Base-by-base conservation (phyloP, 2,113 vertebrate species). In the Sinocyclocheilus anophthalmus region DNA sequence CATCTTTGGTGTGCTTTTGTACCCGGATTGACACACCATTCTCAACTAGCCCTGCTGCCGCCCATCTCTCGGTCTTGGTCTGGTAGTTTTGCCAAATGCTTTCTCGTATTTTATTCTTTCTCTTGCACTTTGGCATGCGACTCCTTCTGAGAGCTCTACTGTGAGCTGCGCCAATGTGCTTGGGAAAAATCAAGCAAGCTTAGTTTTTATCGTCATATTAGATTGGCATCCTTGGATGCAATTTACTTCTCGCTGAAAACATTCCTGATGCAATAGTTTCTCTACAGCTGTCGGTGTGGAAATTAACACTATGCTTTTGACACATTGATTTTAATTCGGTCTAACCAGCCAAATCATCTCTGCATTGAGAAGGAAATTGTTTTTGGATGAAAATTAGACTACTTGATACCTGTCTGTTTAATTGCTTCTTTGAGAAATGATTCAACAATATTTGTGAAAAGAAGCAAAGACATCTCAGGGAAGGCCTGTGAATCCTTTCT, bases 291-390 rank as follows among this genome's bases (percentile, higher is more conserved):
- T 67, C 7, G 2, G 14, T 67, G 80, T 81, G 80, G 10, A 83
- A 83, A 83, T 70, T 55, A 83, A 67, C 53, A 53, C 57, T 63
- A 10, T 67, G 11, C 53, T 85, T 76, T 76, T 8, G 6, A 48
- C 39, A 77, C 20, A 5, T n/a, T 70, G 45, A 26, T 37, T 55
- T 45, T 55, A 70, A 82, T 69, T 69, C 26, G 16, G 10, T n/a
- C 81, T 83, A 50, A 69, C 81, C 24, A 82, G 50, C 24, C 80
- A 33, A 53, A 81, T 65, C 22, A 30, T 67, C 37, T 65, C 79
- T 1, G 39, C 39, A 30, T 1, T 48, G 39, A 26, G 39, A 65
- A 18, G 59, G 59, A 81, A 45, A 48, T 65, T 30, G n/a, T 67
- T 81, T 81, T 81, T 20, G n/a, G 3, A 81, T 26, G 65, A 18